Base-by-base conservation (phyloP, 2,113 vertebrate genomes). In the Arizona elegans region DNA sequence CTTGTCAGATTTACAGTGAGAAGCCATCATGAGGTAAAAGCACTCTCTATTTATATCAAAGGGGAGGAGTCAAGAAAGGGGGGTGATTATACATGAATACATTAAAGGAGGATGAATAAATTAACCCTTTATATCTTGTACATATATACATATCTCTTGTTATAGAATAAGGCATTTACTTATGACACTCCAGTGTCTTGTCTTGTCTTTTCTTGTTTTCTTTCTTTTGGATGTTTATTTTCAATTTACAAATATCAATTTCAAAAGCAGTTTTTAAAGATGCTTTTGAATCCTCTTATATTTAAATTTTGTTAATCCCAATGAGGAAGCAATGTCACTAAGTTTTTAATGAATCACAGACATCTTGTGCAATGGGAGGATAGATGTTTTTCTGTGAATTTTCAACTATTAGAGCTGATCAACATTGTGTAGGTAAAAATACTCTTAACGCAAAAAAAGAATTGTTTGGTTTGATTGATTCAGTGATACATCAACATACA, bases 311-410 rank as follows among this genome's bases (percentile, higher is more conserved):
- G 93, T 94, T 97, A 94, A 96, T 94, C 85, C 93, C 93, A 96
- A 38, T 96, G 94, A 94, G 93, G 90, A 93, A 92, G 94, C 96
- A 93, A 95, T 96, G 94, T 96, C 94, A 92, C 92, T 94, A 94
- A 94, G 93, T 94, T 96, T 95, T 96, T 59, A 70, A 95, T 92
- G 94, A 95, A 96, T 97, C 94, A 96, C 95, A 97, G 93, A 94
- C 94, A 23, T 94, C 94, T 96, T 96, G 92, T 96, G 93, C 95
- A 94, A 91, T 5, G 26, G 26, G 10, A 65, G 92, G 56, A 8
- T 13, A 75, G 33, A 86, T 91, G 21, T 86, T 91, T 33, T 86
- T 86, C 54, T 56, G 54, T 86, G 54, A 23, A 55, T 86, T 58
- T 43, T 86, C 9, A 91, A 33, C 62, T 75, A 7, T 56, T 56